Conservation (phyloP, 2,888 invertebrate species). For the Cinara cedri region DNA sequence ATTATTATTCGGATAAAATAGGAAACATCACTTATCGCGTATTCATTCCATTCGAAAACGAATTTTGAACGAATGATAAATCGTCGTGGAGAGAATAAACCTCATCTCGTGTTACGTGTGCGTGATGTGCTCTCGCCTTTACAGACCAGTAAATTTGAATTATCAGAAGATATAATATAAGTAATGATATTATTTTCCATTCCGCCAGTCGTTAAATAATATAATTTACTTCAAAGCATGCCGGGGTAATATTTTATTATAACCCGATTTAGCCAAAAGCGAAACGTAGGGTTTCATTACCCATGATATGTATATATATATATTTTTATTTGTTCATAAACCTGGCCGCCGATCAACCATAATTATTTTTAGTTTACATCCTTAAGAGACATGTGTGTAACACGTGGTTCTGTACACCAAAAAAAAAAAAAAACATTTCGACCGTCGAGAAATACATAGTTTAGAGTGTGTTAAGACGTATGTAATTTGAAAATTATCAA, state of each 20-base stretch:
- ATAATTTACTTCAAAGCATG: slow-evolving; percentile 18
- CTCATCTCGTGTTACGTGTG: too few species aligned
- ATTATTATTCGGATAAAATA: too few species aligned
- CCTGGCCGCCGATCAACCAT: neutral
- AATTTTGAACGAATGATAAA: neutral
- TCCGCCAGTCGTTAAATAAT: neutral
- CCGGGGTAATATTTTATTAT: slow-evolving; percentile 6
- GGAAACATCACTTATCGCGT: too few species aligned
- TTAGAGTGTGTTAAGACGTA: neutral
- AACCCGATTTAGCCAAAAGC: slow-evolving; percentile 14
- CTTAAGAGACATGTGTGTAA: neutral
- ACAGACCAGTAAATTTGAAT: slow-evolving; percentile 3
- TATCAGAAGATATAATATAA: too few species aligned
- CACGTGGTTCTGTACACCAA: neutral
- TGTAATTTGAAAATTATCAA: neutral
- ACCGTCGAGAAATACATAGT: neutral
- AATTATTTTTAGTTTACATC: slow-evolving; percentile 9
- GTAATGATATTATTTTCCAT: neutral
- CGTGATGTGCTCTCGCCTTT: neutral
- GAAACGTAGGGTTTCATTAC: slow-evolving; percentile 16
- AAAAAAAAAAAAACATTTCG: neutral
- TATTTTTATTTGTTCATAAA: neutral
- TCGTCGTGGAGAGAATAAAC: neutral
- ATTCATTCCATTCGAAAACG: too few species aligned
- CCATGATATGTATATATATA: neutral